Conservation (phyloP, 1,140 invertebrate genomes). For the Drosophila punjabiensis region DNA sequence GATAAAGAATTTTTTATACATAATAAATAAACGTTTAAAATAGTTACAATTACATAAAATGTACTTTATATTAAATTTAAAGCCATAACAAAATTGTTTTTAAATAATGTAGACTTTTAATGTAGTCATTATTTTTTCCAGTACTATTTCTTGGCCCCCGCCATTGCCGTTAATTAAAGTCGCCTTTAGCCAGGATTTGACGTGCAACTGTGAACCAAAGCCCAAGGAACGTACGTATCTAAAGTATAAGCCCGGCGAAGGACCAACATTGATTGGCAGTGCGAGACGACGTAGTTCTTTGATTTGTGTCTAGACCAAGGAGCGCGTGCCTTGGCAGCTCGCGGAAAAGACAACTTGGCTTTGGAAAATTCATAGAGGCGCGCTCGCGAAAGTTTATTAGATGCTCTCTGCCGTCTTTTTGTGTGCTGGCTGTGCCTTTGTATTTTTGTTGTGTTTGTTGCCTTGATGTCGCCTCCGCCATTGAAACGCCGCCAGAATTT, state of each 20-base stretch:
- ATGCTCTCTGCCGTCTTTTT: constrained; percentile 41
- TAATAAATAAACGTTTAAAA: not conserved
- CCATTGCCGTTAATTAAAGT: constrained; percentile 38
- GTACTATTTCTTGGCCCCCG: not conserved
- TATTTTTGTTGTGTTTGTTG: constrained; percentile 15
- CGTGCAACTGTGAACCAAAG: constrained; percentile 20
- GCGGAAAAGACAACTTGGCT: constrained; percentile 33
- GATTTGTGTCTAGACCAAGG: constrained; percentile 70
- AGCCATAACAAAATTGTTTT: too few relatives aligned
- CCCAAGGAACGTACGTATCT: not conserved
- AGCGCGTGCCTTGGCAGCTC: constrained; percentile 42
- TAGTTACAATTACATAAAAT: too few relatives aligned
- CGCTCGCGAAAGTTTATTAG: constrained; percentile 52
- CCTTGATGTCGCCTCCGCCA: constrained; percentile 30
- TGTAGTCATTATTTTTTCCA: not conserved
- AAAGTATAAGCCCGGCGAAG: not conserved
- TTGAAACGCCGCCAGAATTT: constrained; percentile 65
- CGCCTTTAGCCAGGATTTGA: constrained; percentile 20
- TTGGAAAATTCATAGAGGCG: constrained; percentile 51
- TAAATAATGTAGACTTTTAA: not conserved
- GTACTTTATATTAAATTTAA: not conserved
- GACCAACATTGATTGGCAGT: constrained; percentile 52
- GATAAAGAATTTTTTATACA: fast-evolving
- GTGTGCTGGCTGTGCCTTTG: constrained; percentile 24
- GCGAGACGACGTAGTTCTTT: constrained; percentile 62